Evolutionary conservation across 2,797 vertebrate species (phyloP), one percentile per base, ranked within the genome.

Genomic region (Momotus momota): DNA sequence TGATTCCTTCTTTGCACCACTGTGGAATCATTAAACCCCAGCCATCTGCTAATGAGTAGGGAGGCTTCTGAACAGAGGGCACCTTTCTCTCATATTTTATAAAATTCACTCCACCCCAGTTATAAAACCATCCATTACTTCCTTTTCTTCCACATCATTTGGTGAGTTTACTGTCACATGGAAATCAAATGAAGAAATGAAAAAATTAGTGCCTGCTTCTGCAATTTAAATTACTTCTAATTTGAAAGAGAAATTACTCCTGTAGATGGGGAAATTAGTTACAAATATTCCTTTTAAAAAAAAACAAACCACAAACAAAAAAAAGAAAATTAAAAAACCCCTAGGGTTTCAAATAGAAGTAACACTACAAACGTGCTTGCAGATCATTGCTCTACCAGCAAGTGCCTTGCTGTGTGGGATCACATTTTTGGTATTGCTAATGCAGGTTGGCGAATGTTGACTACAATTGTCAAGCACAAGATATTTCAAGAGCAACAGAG

Each of bases 31-130:
- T 91, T 80, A 90, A 90, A 93, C 80, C 35, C 43, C 9, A 86
- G 80, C 54, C 46, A 81, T 88, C 79, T 87, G 80, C 86, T 97
- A 95, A 96, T 92, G 80, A 97, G 55, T 67, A 92, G 40, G 83
- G 48, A 95, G 51, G 58, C 74, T 84, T 87, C 45, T 75, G 51
- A 91, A 64, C 66, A 83, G 66, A 95, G 91, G 88, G 94, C 91
- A 94, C 51, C 43, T 61, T 94, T 49, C 81, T 72, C 51, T 54
- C 43, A 65, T 72, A 45, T 38, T 94, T 65, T 82, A 52, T 55
- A 86, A 65, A 93, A 90, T 69, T 95, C 78, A 77, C 49, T 95
- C 57, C 58, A 43, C 12, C 22, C 51, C 66, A 61, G 41, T 75
- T 75, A 51, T 38, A 86, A 90, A 88, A 69, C 25, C 33, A 87